Conservation (phyloP, 2,113 vertebrate genomes). For the Ailuropoda melanoleuca region DNA sequence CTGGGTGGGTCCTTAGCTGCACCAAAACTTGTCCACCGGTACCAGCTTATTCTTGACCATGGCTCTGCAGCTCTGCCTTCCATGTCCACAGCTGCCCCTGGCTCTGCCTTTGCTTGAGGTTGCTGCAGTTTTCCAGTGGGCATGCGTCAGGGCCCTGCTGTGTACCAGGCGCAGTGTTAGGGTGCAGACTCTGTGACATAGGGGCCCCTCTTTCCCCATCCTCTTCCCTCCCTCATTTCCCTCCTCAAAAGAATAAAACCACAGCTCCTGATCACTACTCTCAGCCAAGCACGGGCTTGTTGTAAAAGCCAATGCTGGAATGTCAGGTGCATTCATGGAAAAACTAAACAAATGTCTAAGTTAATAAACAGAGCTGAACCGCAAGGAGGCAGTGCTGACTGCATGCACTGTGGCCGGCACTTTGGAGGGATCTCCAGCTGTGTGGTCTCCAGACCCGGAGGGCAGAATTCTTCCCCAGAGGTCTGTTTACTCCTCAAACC, state of each 20-base stretch:
- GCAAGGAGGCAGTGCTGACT: neutral
- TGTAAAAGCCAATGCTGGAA: constrained; percentile 5
- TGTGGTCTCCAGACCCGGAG: neutral
- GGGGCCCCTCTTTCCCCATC: neutral
- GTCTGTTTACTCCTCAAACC: neutral
- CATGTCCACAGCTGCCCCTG: neutral
- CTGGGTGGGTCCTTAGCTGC: neutral
- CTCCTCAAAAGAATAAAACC: neutral
- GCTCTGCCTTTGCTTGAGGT: constrained; percentile 25
- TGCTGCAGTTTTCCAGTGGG: neutral
- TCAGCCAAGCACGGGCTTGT: neutral
- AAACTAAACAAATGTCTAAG: neutral
- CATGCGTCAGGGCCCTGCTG: neutral
- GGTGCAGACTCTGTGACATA: neutral
- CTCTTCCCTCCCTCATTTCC: neutral
- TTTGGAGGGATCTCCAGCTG: neutral
- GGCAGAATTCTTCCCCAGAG: neutral
- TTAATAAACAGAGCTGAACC: neutral
- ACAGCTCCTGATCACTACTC: neutral
- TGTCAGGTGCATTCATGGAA: neutral
- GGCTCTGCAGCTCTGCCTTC: neutral
- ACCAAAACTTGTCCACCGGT: neutral
- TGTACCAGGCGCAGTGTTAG: neutral
- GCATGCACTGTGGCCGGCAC: neutral
- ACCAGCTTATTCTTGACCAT: neutral